Percentiles rank a stretch among this genome's conserved stretches.
These are phyloP conservation scores for Dasysyrphus albostriatus DNA, from an alignment of 2,888 invertebrate species.

Conservation along the genomic window DNA sequence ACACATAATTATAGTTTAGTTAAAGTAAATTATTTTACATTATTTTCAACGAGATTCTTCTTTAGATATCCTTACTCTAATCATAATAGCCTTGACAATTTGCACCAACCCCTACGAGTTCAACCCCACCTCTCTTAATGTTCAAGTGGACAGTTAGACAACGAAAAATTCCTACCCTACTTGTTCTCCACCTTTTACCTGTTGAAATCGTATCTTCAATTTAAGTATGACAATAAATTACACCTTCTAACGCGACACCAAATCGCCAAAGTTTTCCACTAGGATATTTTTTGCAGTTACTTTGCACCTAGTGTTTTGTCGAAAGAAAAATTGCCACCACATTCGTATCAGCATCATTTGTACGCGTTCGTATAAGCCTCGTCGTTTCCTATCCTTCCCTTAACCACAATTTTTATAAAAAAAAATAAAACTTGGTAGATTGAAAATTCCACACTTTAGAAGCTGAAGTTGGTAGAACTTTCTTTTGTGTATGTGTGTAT, in stretches of 20 bases:
- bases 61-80: too few relatives aligned
- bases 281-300: constrained; percentile 38
- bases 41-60: too few relatives aligned
- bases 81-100: too few relatives aligned
- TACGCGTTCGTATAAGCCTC: constrained; percentile 13
- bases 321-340: constrained; percentile 55
- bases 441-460: constrained; percentile 55
- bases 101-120: too few relatives aligned
- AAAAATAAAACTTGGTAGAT: constrained; percentile 21
- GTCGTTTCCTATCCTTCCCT: not conserved
- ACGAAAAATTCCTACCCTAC: not conserved
- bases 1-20: too few relatives aligned
- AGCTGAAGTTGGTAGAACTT: constrained; percentile 26
- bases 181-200: constrained; percentile 26
- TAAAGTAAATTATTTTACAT: too few relatives aligned
- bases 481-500: constrained; percentile 11
- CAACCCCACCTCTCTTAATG: not conserved
- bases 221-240: constrained; percentile 62
- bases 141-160: not conserved
- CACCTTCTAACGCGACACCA: constrained; percentile 49
- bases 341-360: constrained; percentile 41
- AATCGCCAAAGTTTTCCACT: constrained; percentile 66
- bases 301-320: constrained; percentile 55
- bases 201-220: constrained; percentile 43
- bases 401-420: not conserved